Evolutionary conservation across 92 coral and sea anemone species (phyloP).

Genomic region (Porites lobata): DNA sequence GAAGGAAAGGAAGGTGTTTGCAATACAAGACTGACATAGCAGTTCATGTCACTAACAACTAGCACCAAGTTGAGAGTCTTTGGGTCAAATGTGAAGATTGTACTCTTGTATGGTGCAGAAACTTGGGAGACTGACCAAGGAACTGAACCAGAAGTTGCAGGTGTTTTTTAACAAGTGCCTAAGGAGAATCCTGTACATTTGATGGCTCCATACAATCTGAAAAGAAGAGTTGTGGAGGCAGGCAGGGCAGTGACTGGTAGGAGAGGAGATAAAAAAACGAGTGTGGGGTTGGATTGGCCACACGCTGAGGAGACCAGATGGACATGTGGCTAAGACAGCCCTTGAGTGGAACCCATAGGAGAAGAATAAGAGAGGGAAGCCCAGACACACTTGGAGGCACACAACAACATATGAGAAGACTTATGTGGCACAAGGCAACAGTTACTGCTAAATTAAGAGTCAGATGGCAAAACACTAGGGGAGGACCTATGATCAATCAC

Average conservation of each 20-base stretch:
- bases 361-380: background rate
- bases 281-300: background rate
- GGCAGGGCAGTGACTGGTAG: background rate
- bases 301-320: background rate
- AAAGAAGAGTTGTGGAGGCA: background rate
- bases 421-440: background rate
- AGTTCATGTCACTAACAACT: background rate
- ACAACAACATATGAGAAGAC: background rate
- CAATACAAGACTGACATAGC: background rate
- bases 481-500: background rate
- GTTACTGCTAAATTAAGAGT: background rate
- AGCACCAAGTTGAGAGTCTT: background rate
- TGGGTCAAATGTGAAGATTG: background rate
- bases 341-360: background rate
- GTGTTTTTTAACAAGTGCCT: background rate
- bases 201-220: background rate
- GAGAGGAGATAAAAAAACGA: background rate
- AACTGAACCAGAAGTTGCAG: background rate
- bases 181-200: background rate
- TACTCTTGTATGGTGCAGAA: background rate
- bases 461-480: background rate
- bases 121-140: background rate
- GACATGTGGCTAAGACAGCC: background rate
- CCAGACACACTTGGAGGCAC: background rate
- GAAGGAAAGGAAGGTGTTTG: background rate